A percentile compares a stretch with the other conserved stretches of the same genome.
phyloP scores from a whole-genome alignment of 2,113 vertebrate species.

The Coracopsis vasa region DNA sequence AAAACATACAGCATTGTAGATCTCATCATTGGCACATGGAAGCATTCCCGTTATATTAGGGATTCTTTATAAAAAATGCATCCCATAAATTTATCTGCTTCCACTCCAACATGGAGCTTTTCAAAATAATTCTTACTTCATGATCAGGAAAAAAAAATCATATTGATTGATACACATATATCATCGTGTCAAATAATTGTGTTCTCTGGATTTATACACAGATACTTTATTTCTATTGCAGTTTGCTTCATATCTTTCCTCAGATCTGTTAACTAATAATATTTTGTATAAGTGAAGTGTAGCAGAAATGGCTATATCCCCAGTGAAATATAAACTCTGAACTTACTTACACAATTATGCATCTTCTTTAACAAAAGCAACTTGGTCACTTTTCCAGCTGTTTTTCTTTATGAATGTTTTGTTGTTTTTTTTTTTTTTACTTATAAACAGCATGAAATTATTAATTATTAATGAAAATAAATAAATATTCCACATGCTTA shows the following conservation, averaged over 20 bases:
- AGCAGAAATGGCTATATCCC: neutral
- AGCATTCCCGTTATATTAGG: neutral
- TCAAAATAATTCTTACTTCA: neutral
- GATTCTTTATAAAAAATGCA: neutral
- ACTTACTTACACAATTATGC: neutral
- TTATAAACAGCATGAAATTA: too few species aligned
- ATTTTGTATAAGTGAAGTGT: slow-evolving; percentile 49
- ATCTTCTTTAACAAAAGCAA: neutral
- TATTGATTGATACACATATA: neutral
- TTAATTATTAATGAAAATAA: neutral
- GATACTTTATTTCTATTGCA: neutral
- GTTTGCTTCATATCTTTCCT: neutral
- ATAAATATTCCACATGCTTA: neutral
- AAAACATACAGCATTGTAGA: neutral
- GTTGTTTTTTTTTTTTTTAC: too few species aligned
- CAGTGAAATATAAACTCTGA: slow-evolving; percentile 13
- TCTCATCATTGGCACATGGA: neutral
- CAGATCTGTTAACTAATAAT: neutral
- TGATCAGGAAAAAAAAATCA: neutral
- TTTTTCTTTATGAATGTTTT: neutral
- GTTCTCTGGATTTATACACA: neutral
- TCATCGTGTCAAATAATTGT: neutral
- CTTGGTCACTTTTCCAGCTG: neutral
- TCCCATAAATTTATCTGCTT: neutral
- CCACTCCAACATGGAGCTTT: neutral